Evolutionary conservation across 2,888 invertebrate species (phyloP).

Genomic region (Zaprionus obscuricornis): DNA sequence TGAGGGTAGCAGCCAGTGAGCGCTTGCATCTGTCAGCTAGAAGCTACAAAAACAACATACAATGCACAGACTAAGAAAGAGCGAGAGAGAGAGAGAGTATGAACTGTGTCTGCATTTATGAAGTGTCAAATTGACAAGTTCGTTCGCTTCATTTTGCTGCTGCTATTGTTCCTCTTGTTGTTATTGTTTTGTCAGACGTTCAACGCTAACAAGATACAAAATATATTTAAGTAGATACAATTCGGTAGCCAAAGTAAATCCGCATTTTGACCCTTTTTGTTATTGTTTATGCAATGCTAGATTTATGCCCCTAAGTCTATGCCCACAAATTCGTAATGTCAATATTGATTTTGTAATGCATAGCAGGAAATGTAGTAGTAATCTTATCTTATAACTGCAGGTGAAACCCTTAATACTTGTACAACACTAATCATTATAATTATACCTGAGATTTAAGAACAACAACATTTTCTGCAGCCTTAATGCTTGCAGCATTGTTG

Average conservation of each 20-base stretch:
- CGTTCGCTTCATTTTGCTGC: slow-evolving; percentile 24
- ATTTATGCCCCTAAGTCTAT: slow-evolving; percentile 14
- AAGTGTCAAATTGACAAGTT: slow-evolving; percentile 78
- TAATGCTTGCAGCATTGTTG: slow-evolving; percentile 27
- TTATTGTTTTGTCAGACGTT: slow-evolving; percentile 43
- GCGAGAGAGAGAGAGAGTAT: slow-evolving; percentile 16
- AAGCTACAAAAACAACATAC: slow-evolving; percentile 30
- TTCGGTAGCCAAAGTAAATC: slow-evolving; percentile 24
- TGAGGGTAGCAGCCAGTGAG: slow-evolving; percentile 36
- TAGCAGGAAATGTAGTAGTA: slow-evolving; percentile 34
- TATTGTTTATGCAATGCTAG: slow-evolving; percentile 36
- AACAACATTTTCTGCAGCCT: too few species aligned
- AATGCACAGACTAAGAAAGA: slow-evolving; percentile 17
- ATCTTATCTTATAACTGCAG: slow-evolving; percentile 25
- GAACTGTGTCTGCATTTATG: slow-evolving; percentile 62
- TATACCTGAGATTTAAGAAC: too few species aligned
- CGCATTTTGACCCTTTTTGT: slow-evolving; percentile 47
- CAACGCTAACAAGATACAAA: slow-evolving; percentile 60
- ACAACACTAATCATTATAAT: too few species aligned
- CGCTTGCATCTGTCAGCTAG: slow-evolving; percentile 68
- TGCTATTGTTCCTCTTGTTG: slow-evolving; percentile 19
- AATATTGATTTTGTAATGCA: slow-evolving; percentile 71
- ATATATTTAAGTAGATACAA: slow-evolving; percentile 31
- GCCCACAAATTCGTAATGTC: slow-evolving; percentile 38
- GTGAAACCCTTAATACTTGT: too few species aligned